These are phyloP conservation scores for Congeria kusceri DNA, from an alignment of 2,888 invertebrate genomes.

Conservation along the genomic window DNA sequence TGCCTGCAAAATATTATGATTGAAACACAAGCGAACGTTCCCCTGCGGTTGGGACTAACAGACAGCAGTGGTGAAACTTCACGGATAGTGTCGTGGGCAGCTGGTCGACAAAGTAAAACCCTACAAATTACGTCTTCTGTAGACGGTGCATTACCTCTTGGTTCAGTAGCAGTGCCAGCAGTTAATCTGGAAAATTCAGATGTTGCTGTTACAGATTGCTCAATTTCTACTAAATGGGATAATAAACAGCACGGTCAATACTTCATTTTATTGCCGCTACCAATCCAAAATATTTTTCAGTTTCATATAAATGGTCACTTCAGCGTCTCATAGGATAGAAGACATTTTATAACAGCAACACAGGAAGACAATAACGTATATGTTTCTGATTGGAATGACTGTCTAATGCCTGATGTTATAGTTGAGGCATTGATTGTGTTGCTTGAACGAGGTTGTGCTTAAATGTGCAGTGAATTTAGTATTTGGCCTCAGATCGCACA, in stretches of 20 bases:
- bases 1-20: neutral
- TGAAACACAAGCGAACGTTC: neutral
- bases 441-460: conserved; percentile 12
- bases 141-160: conserved; percentile 62
- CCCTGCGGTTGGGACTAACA: neutral
- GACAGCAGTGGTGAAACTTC: neutral
- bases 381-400: conserved; percentile 60
- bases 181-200: neutral
- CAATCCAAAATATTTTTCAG: conserved; percentile 72
- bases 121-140: conserved; percentile 19
- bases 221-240: neutral
- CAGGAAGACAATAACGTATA: conserved; percentile 74
- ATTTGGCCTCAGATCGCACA: no score
- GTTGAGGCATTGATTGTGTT: conserved; percentile 46
- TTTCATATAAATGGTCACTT: conserved; percentile 82
- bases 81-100: conserved; percentile 66
- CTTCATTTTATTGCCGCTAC: conserved; percentile 76
- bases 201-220: neutral
- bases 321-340: conserved; percentile 76
- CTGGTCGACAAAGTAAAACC: conserved; percentile 45
- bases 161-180: conserved; percentile 47
- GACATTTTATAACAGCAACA: conserved; percentile 69
- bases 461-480: neutral
- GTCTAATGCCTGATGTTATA: conserved; percentile 57
- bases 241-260: conserved; percentile 18